Evolutionary conservation across 2,888 invertebrate genomes (phyloP), one percentile per base, ranked within the genome.

Genomic region (Calephelis perditalis): DNA sequence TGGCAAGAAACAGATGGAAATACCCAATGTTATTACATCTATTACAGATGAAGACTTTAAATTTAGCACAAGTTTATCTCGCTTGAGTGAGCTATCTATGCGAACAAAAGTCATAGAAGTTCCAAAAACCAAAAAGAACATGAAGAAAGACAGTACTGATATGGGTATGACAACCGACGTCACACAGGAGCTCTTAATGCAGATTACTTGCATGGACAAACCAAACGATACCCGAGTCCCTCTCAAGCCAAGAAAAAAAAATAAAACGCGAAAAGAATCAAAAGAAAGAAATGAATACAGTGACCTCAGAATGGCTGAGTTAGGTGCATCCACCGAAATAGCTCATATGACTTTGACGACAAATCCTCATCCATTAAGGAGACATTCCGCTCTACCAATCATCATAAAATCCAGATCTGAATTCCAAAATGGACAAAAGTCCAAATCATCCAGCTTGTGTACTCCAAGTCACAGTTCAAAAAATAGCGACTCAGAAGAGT

Each of bases 241-340:
- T 57, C 59, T 45, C 3, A 68, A 65, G 64, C 62, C 64, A 15
- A 63, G 58, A 62, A 66, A 67, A 62, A 68, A 64, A 61, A 15
- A 59, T 9, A 67, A 64, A 65, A 62, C 45, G 26, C 49, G 10
- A 64, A 54, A 44, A 45, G 26, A 26, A 55, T 60, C 7, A 47
- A 56, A 26, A 94, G 81, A 4, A 96, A 74, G 0, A 92, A 91
- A 68, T 94, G 93, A 1, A 95, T 75, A 26, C 90, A 85, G 74
- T 47, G 86, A 86, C 54, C 68, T 81, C 0, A 75, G 86, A 36
- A 79, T 85, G 60, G 84, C 82, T 43, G 86, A 82, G 26, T 75
- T 87, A 0, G 87, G 87, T 0, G 70, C 73, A 0, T 87, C 87
- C 0, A 84, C 84, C 0, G 86, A 87, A 63, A 86, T 87, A 26